Conservation (phyloP, 2,888 invertebrate species). For the Folsomia manolachei region DNA sequence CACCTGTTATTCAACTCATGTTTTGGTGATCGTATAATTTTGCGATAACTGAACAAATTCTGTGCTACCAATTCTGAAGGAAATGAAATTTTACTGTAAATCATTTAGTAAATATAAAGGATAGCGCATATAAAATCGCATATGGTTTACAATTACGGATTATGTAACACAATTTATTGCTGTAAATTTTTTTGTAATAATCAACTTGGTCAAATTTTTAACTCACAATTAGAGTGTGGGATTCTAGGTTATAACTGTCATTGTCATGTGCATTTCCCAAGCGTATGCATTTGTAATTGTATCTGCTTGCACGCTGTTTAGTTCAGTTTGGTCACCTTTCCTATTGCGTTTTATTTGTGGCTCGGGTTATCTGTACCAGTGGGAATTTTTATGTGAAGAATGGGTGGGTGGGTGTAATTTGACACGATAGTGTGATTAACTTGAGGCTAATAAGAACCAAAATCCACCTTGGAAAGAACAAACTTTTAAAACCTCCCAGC, state of each 20-base stretch:
- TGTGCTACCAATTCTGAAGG: not conserved
- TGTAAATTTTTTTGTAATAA: not conserved
- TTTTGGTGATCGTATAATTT: too few species aligned
- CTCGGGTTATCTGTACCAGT: not conserved
- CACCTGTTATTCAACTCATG: too few species aligned
- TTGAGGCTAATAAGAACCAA: slow-evolving; percentile 47
- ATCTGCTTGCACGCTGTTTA: not conserved
- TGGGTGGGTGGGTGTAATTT: slow-evolving; percentile 43
- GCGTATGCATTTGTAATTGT: not conserved
- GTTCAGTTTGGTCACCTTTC: not conserved
- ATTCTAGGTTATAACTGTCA: not conserved
- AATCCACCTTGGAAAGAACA: slow-evolving; percentile 37
- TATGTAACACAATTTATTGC: not conserved
- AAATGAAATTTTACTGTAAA: not conserved
- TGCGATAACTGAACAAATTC: not conserved
- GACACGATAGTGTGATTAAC: slow-evolving; percentile 51
- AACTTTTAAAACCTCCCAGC: too few species aligned
- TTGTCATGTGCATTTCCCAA: not conserved
- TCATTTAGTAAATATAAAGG: too few species aligned
- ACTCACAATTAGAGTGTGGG: not conserved
- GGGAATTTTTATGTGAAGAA: not conserved
- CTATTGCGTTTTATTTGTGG: not conserved
- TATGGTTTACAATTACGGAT: not conserved
- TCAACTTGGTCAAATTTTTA: not conserved
- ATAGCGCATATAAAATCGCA: too few species aligned